Evolutionary conservation across 2,888 invertebrate genomes (phyloP), one percentile per base, ranked within the genome.

Genomic region (Lomographa bimaculata): DNA sequence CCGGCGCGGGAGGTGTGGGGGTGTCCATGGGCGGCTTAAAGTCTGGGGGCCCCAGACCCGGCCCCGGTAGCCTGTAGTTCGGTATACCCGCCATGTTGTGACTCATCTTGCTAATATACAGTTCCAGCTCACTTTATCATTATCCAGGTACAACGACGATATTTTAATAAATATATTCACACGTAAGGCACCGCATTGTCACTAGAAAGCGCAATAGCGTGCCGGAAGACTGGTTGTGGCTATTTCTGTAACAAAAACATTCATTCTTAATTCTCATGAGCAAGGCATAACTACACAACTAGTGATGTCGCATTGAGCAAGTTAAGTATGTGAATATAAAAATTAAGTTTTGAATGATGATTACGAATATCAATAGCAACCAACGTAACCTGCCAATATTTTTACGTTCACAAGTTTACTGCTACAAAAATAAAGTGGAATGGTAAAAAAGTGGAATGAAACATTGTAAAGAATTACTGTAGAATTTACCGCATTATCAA

Each of bases 41-140:
- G 81, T 94, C 94, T 46, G 93, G 92, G 61, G 92, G 93, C 61
- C 93, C 93, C 68, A 94, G 84, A 59, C 91, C 92, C 53, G 92
- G 93, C 79, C 93, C 93, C 72, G 93, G 93, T 90, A 93, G 92
- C 91, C 93, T 92, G 85, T 93, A 94, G 76, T 94, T 92, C 79
- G 94, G 93, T 94, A 94, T 94, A 90, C 94, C 94, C 79, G 92
- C 91, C 91, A 94, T 91, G 89, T 94, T 94, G 83, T 94, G 94
- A 93, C 94, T 94, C 94, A 94, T 94, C 74, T 65, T 86, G 74
- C 55, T 65, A 64, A 63, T 80, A 79, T 81, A 75, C 68, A 63
- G 56, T 66, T 65, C 70, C 74, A 68, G 69, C 68, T 79, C 74
- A 77, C 57, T 74, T 69, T 60, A 80, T 71, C 83, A 85, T 86